Conservation (phyloP, 2,888 invertebrate genomes). For the Ichneumoninae sp. region DNA sequence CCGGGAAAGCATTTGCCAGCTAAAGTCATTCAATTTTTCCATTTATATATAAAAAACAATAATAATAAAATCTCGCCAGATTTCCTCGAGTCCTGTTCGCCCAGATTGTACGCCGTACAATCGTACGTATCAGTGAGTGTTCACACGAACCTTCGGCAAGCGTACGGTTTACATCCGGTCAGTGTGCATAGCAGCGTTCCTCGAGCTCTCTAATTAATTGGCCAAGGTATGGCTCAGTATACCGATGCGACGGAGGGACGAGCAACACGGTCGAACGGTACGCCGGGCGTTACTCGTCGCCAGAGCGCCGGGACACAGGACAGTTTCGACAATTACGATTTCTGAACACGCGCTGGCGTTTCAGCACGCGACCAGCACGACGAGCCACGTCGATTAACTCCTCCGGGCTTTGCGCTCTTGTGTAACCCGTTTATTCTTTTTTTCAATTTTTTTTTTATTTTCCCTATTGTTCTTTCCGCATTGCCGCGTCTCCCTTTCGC, state of each 20-base stretch:
- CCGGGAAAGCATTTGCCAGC: too few species aligned
- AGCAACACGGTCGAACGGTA: slow-evolving; percentile 3
- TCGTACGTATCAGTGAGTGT: neutral
- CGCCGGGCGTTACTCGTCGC: slow-evolving; percentile 12
- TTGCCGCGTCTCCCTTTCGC: slow-evolving; percentile 19
- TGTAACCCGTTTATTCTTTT: slow-evolving; percentile 42
- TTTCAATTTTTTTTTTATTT: slow-evolving; percentile 39
- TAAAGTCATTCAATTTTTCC: neutral
- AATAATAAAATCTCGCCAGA: neutral
- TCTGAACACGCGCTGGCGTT: slow-evolving; percentile 50
- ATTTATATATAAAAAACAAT: too few species aligned
- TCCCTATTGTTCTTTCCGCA: slow-evolving; percentile 24
- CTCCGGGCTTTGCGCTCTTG: slow-evolving; percentile 37
- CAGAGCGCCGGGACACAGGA: slow-evolving; percentile 23
- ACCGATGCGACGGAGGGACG: neutral
- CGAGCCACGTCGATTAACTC: slow-evolving; percentile 60
- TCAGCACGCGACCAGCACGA: slow-evolving; percentile 46
- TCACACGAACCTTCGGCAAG: neutral
- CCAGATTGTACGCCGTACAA: neutral
- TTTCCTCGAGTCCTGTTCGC: neutral
- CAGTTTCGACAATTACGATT: slow-evolving; percentile 57
- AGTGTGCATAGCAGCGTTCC: neutral
- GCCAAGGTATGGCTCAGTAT: slow-evolving; percentile 14
- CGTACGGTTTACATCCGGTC: slow-evolving; percentile 22
- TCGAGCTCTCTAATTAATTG: slow-evolving; percentile 54